phyloP scores from a whole-genome alignment of 1,140 invertebrate genomes.

The Drosophila ironensis region DNA sequence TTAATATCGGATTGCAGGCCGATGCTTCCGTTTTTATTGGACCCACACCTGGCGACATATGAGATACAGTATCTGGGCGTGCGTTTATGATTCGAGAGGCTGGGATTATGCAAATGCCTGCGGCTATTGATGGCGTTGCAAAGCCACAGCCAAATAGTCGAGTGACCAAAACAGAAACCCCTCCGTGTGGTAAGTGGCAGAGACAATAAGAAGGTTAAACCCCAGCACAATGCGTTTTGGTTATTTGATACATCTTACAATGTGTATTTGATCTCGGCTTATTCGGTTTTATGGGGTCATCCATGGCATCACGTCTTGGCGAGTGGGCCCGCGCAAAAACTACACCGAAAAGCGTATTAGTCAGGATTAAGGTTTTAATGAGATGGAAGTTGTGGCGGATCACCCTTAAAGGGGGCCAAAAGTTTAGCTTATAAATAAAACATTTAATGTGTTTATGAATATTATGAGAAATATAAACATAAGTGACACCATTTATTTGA shows the following conservation, averaged over 20 bases:
- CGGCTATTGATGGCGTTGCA: conserved; percentile 8
- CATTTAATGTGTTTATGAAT: too few relatives aligned
- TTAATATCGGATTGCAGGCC: neutral
- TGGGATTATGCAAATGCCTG: conserved; percentile 32
- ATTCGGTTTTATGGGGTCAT: conserved; percentile 35
- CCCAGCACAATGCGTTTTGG: conserved; percentile 31
- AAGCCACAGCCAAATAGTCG: conserved; percentile 43
- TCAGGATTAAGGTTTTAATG: neutral
- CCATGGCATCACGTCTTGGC: neutral
- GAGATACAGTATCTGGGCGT: neutral
- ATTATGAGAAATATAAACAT: too few relatives aligned
- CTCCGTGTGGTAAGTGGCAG: conserved; percentile 60
- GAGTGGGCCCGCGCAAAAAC: conserved; percentile 26
- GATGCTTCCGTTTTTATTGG: conserved; percentile 24
- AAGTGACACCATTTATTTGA: too few relatives aligned
- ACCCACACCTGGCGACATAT: conserved; percentile 22
- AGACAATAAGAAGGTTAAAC: conserved; percentile 69
- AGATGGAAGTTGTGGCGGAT: too few relatives aligned
- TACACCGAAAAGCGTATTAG: neutral
- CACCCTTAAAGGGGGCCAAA: too few relatives aligned
- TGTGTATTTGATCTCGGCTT: conserved; percentile 28
- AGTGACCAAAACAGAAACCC: conserved; percentile 12
- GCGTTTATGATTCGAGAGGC: conserved; percentile 17
- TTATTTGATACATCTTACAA: conserved; percentile 39
- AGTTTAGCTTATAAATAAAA: too few relatives aligned